Evolutionary conservation across 2,888 invertebrate genomes (phyloP), one percentile per base, ranked within the genome.

Genomic region (Drosophila paramelanica): DNA sequence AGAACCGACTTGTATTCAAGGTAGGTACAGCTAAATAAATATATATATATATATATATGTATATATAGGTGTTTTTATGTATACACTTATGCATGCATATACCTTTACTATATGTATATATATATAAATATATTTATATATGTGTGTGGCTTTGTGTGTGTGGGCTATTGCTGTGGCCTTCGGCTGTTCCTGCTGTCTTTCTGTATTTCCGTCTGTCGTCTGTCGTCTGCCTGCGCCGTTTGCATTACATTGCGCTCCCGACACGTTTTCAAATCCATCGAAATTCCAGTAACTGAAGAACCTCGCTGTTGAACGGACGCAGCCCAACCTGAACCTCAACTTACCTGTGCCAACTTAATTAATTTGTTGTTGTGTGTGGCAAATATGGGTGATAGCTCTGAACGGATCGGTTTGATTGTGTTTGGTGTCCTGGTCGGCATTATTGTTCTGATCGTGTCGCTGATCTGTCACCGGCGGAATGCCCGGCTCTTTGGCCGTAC

Each of bases 251-350:
- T 70, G 13, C 62, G 58, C 50, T 78, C 67, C 65, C 67, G 77
- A 76, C 74, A 67, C 67, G 76, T 78, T 78, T 77, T 73, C 77
- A 77, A 79, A 82, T 83, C 81, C 70, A 58, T 75, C 74, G 76
- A 56, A 80, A 61, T 68, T 70, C 71, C 81, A 83, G 88, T 90
- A 74, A 76, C 72, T 80, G 77, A 73, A 64, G 64, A 79, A 73
- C 77, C 67, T 72, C 69, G 68, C 47, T 59, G 57, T 59, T 52
- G 77, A 70, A 53, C 77, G 72, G 84, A 89, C 90, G 31, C 2
- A 20, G 27, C 20, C 23, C 36, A 20, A 20, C 27, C 56, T 11
- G 20, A 25, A 42, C 13, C 3, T 23, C n/a, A 25, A 42, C 13
- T 42, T 70, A 39, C 42, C 46, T 43, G 23, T 23, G 23, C 4